Evolutionary conservation across 1,140 invertebrate genomes (phyloP), one percentile per base, ranked within the genome.

Genomic region (Agraylea sexmaculata): DNA sequence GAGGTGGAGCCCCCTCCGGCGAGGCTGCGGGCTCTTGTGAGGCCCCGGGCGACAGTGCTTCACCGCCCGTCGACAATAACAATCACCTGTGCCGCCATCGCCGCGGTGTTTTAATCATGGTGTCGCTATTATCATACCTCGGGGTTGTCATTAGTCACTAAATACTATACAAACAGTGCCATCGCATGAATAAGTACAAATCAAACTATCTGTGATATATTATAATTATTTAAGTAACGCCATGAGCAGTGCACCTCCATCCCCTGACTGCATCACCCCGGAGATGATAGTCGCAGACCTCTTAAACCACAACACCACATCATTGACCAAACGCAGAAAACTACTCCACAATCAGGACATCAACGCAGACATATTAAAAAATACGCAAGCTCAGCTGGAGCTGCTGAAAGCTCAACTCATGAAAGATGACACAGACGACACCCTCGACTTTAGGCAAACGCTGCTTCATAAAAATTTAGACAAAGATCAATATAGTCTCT

Each of bases 201-300:
- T n/a, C n/a, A n/a, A n/a, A n/a, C n/a, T n/a, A n/a, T n/a, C n/a
- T n/a, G n/a, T n/a, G n/a, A n/a, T n/a, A n/a, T n/a, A n/a, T n/a
- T n/a, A n/a, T n/a, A n/a, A n/a, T n/a, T n/a, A n/a, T n/a, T n/a
- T n/a, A n/a, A n/a, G n/a, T n/a, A n/a, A n/a, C n/a, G n/a, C n/a
- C 5, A 50, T 46, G 44, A 50, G 43, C 33, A 45, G 44, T 10
- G 23, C 44, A n/a, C 48, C 48, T 13, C 43, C 27, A n/a, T 50
- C 48, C 3, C 48, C 48, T 3, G 44, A 46, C 15, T 43, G 41
- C 2, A 23, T 43, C 29, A 36, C 38, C 0, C 45, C 46, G 1
- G 46, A 48, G 5, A 13, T 48, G 21, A 40, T 28, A 8, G 46
- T 48, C 10, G 43, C 39, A 4, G 47, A 49, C 23, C 41, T 49